These are phyloP conservation scores for Pherbina coryleti DNA, from an alignment of 2,888 invertebrate genomes.

Conservation along the genomic window DNA sequence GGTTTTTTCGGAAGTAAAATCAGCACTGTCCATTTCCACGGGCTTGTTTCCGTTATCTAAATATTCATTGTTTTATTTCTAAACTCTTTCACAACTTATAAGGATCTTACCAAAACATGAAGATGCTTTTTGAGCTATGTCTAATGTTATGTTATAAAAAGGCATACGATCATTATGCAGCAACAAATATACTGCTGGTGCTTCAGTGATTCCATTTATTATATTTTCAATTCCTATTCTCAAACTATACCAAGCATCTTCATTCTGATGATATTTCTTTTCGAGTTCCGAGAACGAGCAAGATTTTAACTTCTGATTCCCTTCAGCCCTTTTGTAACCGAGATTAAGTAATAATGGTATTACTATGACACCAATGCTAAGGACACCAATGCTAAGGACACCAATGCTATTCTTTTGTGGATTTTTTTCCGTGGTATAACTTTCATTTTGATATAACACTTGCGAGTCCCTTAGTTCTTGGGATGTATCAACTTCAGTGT, in stretches of 20 bases:
- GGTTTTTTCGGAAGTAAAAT: conserved; percentile 53
- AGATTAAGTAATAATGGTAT: too few relatives aligned
- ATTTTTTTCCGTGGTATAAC: too few relatives aligned
- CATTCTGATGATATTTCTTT: conserved; percentile 49
- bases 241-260: conserved; percentile 54
- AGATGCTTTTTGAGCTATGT: conserved; percentile 57
- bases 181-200: conserved; percentile 60
- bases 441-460: too few relatives aligned
- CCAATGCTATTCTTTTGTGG: too few relatives aligned
- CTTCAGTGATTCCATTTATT: conserved; percentile 51
- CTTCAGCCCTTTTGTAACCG: too few relatives aligned
- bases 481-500: too few relatives aligned
- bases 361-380: background rate
- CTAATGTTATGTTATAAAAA: conserved; percentile 49
- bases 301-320: background rate
- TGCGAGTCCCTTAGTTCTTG: too few relatives aligned
- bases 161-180: conserved; percentile 49
- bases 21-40: conserved; percentile 52
- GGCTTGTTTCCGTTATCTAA: conserved; percentile 49
- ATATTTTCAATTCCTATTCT: conserved; percentile 55
- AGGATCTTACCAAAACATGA: conserved; percentile 58
- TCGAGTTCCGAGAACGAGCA: background rate
- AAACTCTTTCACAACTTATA: background rate
- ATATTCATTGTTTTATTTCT: background rate
- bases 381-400: too few relatives aligned